phyloP scores from a whole-genome alignment of 2,888 invertebrate genomes.

The Drosophila pseudotalamancana region DNA sequence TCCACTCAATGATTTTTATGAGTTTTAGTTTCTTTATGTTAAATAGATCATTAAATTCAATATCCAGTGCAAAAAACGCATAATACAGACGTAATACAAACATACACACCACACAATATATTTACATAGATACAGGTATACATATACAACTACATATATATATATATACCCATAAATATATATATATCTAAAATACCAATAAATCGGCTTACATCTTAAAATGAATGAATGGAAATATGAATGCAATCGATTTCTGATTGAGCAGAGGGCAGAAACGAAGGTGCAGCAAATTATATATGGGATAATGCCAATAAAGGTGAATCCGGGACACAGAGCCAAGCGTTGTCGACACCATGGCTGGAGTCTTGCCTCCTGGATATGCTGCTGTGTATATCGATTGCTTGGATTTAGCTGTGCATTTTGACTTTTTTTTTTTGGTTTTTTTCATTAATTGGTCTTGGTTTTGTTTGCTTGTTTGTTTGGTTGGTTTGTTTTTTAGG shows the following conservation, averaged over 20 bases:
- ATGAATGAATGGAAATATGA: slow-evolving; percentile 23
- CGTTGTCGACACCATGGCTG: slow-evolving; percentile 16
- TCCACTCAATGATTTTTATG: slow-evolving; percentile 19
- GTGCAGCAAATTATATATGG: neutral
- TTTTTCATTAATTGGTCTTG: slow-evolving; percentile 24
- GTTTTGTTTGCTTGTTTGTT: slow-evolving; percentile 36
- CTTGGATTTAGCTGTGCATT: neutral
- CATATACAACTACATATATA: slow-evolving; percentile 1
- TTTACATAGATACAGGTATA: slow-evolving; percentile 11
- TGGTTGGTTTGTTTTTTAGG: slow-evolving; percentile 17
- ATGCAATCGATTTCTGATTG: neutral
- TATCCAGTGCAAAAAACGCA: slow-evolving; percentile 55
- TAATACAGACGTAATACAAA: slow-evolving; percentile 53
- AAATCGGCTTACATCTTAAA: slow-evolving; percentile 25
- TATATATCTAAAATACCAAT: slow-evolving; percentile 21
- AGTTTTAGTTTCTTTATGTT: neutral
- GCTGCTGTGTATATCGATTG: slow-evolving; percentile 7
- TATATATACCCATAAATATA: slow-evolving; percentile 9
- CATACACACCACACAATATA: slow-evolving; percentile 23
- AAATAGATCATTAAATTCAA: slow-evolving; percentile 37
- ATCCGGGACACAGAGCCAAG: neutral
- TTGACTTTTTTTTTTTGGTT: neutral
- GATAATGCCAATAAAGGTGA: neutral
- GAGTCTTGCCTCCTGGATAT: slow-evolving; percentile 18
- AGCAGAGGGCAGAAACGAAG: neutral